These are phyloP conservation scores for Deilephila elpenor DNA, from an alignment of 2,888 invertebrate genomes.

Conservation along the genomic window DNA sequence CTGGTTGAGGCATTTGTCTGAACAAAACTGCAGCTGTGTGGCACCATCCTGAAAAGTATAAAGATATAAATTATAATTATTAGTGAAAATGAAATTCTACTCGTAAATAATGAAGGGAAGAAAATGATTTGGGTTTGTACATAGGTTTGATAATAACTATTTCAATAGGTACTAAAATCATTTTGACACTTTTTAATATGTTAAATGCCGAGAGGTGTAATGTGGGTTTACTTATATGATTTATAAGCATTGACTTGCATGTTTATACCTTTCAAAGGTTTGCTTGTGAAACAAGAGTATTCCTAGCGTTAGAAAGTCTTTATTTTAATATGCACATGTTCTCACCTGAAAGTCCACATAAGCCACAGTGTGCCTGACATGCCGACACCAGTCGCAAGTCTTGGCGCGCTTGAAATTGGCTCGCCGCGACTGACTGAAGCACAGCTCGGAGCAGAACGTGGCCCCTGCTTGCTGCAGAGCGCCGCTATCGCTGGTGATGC, in stretches of 20 bases:
- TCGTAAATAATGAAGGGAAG: too few species aligned
- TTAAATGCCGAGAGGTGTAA: too few species aligned
- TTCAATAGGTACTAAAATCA: too few species aligned
- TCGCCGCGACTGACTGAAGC: constrained; percentile 94
- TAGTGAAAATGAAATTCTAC: not conserved
- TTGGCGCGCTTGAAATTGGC: constrained; percentile 96
- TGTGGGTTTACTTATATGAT: too few species aligned
- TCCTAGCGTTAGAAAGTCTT: too few species aligned
- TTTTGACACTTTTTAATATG: too few species aligned
- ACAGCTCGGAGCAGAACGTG: constrained; percentile 93
- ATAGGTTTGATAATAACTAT: too few species aligned
- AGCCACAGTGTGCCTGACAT: constrained; percentile 94
- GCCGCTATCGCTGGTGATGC: constrained; percentile 82
- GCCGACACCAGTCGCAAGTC: constrained; percentile 97
- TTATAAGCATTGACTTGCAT: too few species aligned
- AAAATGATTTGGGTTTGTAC: too few species aligned
- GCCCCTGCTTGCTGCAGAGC: constrained; percentile 82
- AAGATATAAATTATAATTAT: constrained; percentile 19
- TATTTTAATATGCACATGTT: not conserved
- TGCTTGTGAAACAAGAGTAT: too few species aligned
- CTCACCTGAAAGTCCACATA: constrained; percentile 94
- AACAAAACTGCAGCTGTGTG: constrained; percentile 95
- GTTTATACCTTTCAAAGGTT: too few species aligned
- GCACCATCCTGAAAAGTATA: constrained; percentile 91
- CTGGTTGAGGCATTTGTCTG: constrained; percentile 96